Conservation (phyloP, 2,797 vertebrate species). For the Onychomys leucogaster region DNA sequence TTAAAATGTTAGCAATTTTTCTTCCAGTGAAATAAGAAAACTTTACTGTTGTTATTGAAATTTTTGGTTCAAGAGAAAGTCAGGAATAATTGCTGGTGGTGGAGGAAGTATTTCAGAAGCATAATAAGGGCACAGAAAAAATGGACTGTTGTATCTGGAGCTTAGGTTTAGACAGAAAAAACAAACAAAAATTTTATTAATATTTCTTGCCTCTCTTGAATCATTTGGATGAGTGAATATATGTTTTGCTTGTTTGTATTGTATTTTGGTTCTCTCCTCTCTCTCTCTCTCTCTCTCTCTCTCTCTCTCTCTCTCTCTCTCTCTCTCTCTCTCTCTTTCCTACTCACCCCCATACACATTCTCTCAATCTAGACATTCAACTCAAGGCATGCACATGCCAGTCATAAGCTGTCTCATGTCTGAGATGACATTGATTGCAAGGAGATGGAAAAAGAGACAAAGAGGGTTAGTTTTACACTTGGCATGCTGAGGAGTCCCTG, state of each 20-base stretch:
- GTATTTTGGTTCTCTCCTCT: neutral
- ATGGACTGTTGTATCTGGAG: neutral
- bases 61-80: slow-evolving; percentile 15
- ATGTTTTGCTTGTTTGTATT: neutral
- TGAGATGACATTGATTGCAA: neutral
- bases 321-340: neutral
- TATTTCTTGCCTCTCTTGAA: neutral
- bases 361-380: neutral
- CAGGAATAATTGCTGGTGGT: neutral
- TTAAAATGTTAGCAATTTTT: neutral
- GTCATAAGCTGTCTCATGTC: neutral
- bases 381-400: neutral
- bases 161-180: neutral
- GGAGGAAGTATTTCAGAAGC: neutral
- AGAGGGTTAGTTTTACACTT: neutral
- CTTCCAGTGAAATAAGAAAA: neutral
- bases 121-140: neutral
- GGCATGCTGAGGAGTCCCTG: neutral
- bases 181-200: neutral
- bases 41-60: neutral
- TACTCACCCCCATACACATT: too few relatives aligned
- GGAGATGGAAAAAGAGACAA: neutral
- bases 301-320: neutral
- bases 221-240: neutral
- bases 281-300: too few relatives aligned